These are phyloP conservation scores for Orientallactaga bullata DNA, from an alignment of 2,113 vertebrate genomes.

Conservation along the genomic window DNA sequence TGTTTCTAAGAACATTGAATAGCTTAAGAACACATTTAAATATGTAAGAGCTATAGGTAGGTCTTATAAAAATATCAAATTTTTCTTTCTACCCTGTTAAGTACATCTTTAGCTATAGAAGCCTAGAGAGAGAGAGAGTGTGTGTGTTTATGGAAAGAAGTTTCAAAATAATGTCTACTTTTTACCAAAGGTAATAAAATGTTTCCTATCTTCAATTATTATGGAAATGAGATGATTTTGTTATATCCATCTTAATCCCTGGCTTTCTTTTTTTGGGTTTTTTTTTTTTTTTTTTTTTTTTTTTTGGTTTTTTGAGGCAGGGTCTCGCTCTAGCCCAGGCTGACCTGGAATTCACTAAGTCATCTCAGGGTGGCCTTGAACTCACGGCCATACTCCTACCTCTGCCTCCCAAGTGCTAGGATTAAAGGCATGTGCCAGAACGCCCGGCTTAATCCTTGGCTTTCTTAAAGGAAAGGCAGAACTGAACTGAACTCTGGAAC, in stretches of 20 bases:
- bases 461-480: background rate
- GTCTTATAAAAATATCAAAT: background rate
- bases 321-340: too few species aligned
- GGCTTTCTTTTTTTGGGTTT: too few species aligned
- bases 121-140: too few species aligned
- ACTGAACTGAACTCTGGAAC: background rate
- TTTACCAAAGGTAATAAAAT: background rate
- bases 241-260: background rate
- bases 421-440: too few species aligned
- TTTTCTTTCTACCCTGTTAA: background rate
- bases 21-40: conserved; percentile 15
- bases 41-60: background rate
- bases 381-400: too few species aligned
- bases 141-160: background rate
- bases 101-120: too few species aligned
- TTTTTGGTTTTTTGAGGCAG: too few species aligned
- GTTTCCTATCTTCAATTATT: background rate
- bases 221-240: background rate
- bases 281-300: too few species aligned
- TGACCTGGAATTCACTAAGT: too few species aligned
- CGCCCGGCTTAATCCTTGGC: too few species aligned
- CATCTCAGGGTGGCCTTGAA: too few species aligned
- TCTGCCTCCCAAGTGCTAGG: too few species aligned
- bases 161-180: conserved; percentile 6
- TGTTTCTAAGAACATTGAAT: background rate